phyloP scores from a whole-genome alignment of 2,113 vertebrate species.

The Bungarus multicinctus region DNA sequence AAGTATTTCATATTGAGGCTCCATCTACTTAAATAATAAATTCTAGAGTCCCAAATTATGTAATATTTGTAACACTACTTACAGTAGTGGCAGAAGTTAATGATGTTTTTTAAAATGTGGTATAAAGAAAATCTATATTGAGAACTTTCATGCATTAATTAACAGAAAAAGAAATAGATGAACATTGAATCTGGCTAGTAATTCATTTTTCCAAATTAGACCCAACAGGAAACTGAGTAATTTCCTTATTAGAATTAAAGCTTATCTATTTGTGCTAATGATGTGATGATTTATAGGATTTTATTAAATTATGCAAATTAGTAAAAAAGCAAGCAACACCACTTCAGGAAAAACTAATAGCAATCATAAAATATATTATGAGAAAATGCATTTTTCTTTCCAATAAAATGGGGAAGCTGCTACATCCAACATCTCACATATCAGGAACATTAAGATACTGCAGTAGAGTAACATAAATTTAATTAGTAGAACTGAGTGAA shows the following conservation, averaged over 20 bases:
- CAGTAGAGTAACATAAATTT: not conserved
- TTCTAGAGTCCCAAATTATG: not conserved
- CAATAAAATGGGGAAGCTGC: not conserved
- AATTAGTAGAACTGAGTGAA: not conserved
- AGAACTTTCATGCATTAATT: constrained; percentile 44
- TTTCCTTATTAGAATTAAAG: constrained; percentile 44
- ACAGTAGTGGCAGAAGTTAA: constrained; percentile 28
- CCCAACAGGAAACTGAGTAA: constrained; percentile 46
- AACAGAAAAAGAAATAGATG: constrained; percentile 35
- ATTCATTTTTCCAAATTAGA: constrained; percentile 46
- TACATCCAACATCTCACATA: not conserved
- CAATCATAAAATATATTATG: constrained; percentile 19
- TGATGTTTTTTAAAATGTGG: constrained; percentile 7
- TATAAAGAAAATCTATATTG: constrained; percentile 23
- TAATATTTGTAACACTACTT: constrained; percentile 14
- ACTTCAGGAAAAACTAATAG: constrained; percentile 28
- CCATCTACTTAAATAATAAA: not conserved
- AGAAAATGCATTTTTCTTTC: constrained; percentile 21
- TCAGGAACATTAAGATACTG: not conserved
- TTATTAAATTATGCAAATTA: constrained; percentile 40
- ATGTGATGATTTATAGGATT: constrained; percentile 36
- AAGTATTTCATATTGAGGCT: not conserved
- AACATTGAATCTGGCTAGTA: constrained; percentile 17
- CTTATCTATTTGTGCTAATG: constrained; percentile 35
- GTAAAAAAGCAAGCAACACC: constrained; percentile 17